Conservation (phyloP, 2,797 vertebrate genomes). For the Dendrocincla tyrannina region DNA sequence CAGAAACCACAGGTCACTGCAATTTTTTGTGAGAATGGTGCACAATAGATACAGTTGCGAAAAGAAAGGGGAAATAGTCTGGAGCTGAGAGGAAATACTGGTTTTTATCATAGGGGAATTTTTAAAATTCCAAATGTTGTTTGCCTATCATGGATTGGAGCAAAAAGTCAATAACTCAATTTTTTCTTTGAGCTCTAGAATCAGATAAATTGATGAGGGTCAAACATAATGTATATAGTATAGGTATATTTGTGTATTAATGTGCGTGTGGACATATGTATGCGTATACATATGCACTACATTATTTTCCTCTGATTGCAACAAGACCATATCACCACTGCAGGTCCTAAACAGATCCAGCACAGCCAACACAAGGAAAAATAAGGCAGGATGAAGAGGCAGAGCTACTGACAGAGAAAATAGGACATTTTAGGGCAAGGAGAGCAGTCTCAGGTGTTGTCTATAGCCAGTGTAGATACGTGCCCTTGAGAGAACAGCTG, state of each 20-base stretch:
- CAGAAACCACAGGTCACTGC: background rate
- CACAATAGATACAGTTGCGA: background rate
- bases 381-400: background rate
- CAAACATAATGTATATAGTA: background rate
- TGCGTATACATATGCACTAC: too few species aligned
- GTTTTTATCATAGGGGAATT: background rate
- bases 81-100: background rate
- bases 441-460: background rate
- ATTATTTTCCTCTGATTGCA: background rate
- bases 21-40: background rate
- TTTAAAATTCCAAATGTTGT: background rate
- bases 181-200: background rate
- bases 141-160: background rate
- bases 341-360: background rate
- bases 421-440: fast-evolving
- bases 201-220: background rate
- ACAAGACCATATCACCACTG: background rate
- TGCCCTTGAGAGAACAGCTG: background rate
- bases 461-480: background rate
- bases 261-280: too few species aligned
- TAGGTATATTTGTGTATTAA: background rate
- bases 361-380: background rate
- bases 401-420: background rate
- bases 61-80: background rate
- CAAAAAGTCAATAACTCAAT: background rate